Percentiles rank a stretch among this genome's conserved stretches.
These are phyloP conservation scores for Salpingus planirostris DNA, from an alignment of 2,888 invertebrate species.

Conservation along the genomic window DNA sequence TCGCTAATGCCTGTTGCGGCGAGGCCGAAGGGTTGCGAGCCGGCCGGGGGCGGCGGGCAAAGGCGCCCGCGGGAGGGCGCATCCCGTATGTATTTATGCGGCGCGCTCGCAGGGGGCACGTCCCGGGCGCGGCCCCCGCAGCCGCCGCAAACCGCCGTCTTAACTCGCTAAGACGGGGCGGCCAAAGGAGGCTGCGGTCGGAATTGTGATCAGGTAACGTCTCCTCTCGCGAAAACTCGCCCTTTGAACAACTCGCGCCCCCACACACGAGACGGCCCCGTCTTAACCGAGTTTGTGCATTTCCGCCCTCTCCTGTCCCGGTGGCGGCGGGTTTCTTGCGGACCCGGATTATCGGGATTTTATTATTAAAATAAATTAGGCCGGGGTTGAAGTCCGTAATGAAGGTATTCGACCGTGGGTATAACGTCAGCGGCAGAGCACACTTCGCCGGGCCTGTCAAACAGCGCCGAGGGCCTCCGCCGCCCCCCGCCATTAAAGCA, in stretches of 20 bases:
- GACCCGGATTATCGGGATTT: slow-evolving; percentile 3
- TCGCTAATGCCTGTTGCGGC: slow-evolving; percentile 25
- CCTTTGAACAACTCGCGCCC: slow-evolving; percentile 31
- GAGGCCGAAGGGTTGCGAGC: slow-evolving; percentile 19
- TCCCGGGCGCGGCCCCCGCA: slow-evolving; percentile 14
- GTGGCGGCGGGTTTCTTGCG: too few species aligned
- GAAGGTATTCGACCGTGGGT: slow-evolving; percentile 15
- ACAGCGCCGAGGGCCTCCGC: slow-evolving; percentile 11
- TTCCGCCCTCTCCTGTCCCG: too few species aligned
- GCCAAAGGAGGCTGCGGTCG: slow-evolving; percentile 33
- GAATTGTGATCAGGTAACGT: slow-evolving; percentile 38
- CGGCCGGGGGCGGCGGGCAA: slow-evolving; percentile 7
- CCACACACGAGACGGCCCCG: too few species aligned
- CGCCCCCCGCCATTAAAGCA: slow-evolving; percentile 4
- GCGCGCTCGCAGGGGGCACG: slow-evolving; percentile 25
- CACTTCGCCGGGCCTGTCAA: slow-evolving; percentile 14
- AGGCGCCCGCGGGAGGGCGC: slow-evolving; percentile 14
- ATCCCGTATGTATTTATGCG: slow-evolving; percentile 31
- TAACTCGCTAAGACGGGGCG: slow-evolving; percentile 27
- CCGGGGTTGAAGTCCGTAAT: slow-evolving; percentile 12
- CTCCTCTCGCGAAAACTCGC: slow-evolving; percentile 27
- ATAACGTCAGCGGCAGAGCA: slow-evolving; percentile 14
- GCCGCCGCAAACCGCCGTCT: slow-evolving; percentile 21
- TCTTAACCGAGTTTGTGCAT: slow-evolving; percentile 23
- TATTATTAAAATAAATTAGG: slow-evolving; percentile 14